Evolutionary conservation across 2,113 vertebrate genomes (phyloP), one percentile per base, ranked within the genome.

Genomic region (Alligator mississippiensis): DNA sequence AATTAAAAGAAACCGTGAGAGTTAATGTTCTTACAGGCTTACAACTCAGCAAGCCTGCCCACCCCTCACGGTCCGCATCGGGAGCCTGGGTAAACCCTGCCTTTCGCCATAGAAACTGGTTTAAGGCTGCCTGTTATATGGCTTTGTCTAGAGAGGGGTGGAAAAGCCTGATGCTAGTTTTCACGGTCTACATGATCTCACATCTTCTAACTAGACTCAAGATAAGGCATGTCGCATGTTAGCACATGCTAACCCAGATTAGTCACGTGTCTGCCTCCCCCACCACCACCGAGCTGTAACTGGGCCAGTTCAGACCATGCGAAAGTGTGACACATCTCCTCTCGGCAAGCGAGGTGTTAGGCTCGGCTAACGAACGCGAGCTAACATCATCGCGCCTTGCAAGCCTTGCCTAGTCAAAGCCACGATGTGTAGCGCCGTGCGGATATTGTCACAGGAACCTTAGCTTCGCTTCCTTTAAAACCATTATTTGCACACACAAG

Each of bases 181-280:
- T 10, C 64, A 5, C 91, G 88, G 87, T 95, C 95, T 87, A 95
- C 87, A 60, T 88, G 47, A 76, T 77, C 91, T 88, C 24, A 90
- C 94, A 86, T 80, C 95, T 87, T 89, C 85, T 70, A 59, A 0
- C 81, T 88, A 30, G 13, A 12, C 30, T 22, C 70, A 88, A 30
- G 1, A 91, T 93, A 68, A 57, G 79, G 93, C 91, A 84, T 92
- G 89, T 88, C 93, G 88, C 94, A 7, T 95, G 94, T 92, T 90
- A 89, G 90, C 93, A 91, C 92, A 93, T 82, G 94, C 87, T 93
- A 87, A 93, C 94, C 94, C 85, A 22, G n/a, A 58, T 89, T 72
- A 74, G 21, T 74, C n/a, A 74, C 22, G 11, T 22, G 75, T 89
- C 75, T 2, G 92, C 85, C 63, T 85, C 89, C 55, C 90, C 94